Conservation (phyloP, 2,797 vertebrate genomes). For the Lindbergichthys nudifrons region DNA sequence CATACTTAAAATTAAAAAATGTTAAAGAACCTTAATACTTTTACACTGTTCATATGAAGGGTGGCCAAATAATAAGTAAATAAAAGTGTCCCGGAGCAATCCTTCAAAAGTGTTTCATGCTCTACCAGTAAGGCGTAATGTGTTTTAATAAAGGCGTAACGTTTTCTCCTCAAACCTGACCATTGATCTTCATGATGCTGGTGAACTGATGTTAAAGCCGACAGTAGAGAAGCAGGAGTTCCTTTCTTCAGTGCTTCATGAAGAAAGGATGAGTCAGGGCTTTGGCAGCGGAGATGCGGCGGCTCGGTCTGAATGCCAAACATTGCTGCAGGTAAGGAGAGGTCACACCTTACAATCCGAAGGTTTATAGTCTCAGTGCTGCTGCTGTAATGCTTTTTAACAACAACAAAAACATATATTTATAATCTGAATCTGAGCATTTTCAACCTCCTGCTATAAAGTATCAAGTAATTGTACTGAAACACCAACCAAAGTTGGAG, state of each 20-base stretch:
- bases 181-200: slow-evolving; percentile 43
- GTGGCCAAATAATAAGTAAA: slow-evolving; percentile 3
- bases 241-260: slow-evolving; percentile 49
- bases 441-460: too few relatives aligned
- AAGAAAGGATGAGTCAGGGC: slow-evolving; percentile 83
- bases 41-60: neutral
- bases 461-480: too few relatives aligned
- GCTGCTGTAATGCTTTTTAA: neutral
- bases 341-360: slow-evolving; percentile 10
- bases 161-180: neutral
- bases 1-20: neutral
- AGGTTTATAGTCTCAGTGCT: neutral
- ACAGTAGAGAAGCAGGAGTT: neutral
- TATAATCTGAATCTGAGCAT: neutral
- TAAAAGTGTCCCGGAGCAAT: neutral
- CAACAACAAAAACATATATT: neutral
- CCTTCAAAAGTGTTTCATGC: neutral
- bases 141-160: neutral
- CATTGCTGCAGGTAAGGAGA: slow-evolving; percentile 74
- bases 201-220: slow-evolving; percentile 18
- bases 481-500: too few relatives aligned
- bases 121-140: slow-evolving; percentile 5
- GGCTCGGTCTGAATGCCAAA: slow-evolving; percentile 78
- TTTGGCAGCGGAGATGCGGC: slow-evolving; percentile 80
- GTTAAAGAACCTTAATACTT: slow-evolving; percentile 11